phyloP scores from a whole-genome alignment of 2,888 invertebrate genomes.

The Oxycera nigricornis region DNA sequence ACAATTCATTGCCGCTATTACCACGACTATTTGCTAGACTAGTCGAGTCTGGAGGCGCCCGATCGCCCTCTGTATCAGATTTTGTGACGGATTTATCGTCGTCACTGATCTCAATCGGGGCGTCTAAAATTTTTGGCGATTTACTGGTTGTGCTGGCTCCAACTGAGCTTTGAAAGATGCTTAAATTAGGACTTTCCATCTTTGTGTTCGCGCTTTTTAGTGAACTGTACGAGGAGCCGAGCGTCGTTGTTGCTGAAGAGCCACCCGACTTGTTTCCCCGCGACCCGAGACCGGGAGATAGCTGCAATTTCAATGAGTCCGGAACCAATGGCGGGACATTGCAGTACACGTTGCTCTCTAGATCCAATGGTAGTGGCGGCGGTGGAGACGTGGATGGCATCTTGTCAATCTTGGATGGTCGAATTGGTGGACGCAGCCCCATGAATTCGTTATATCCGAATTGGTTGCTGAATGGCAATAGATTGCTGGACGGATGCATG shows the following conservation, averaged over 20 bases:
- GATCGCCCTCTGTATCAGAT: conserved; percentile 38
- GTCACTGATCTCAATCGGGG: conserved; percentile 47
- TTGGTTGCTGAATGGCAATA: conserved; percentile 47
- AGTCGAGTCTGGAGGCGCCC: not conserved
- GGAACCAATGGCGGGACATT: conserved; percentile 60
- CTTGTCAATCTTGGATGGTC: conserved; percentile 36
- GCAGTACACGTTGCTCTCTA: conserved; percentile 55
- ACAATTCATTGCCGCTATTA: not conserved
- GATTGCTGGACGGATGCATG: conserved; percentile 58
- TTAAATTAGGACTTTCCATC: not conserved
- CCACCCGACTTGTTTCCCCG: not conserved
- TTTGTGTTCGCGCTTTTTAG: conserved; percentile 40
- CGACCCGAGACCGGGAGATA: conserved; percentile 42
- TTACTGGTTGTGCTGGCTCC: not conserved
- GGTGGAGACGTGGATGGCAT: conserved; percentile 47
- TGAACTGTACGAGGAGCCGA: conserved; percentile 5
- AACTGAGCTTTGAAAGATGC: conserved; percentile 1
- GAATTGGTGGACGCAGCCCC: conserved; percentile 3
- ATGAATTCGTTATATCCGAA: conserved; percentile 20
- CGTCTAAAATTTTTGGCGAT: conserved; percentile 11
- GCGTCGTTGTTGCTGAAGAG: not conserved
- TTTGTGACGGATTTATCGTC: conserved; percentile 42
- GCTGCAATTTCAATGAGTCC: conserved; percentile 54
- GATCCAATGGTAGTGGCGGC: conserved; percentile 38
- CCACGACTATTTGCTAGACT: not conserved